These are phyloP conservation scores for Lepidotrigona ventralis DNA, from an alignment of 1,140 invertebrate genomes.

Conservation along the genomic window DNA sequence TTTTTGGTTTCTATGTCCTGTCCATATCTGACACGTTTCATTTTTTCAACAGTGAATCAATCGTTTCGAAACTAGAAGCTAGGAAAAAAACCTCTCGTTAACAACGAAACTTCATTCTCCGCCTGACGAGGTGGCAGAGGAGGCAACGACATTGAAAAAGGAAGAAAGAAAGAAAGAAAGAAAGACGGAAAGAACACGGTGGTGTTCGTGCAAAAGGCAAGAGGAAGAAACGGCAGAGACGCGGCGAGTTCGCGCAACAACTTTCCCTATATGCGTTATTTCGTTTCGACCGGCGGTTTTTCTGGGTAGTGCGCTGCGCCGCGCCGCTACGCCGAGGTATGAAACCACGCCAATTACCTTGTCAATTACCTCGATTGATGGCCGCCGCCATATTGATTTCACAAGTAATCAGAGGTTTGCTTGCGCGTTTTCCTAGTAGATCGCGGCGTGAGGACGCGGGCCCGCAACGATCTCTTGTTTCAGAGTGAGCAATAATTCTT, in stretches of 20 bases:
- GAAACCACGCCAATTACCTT: conserved; percentile 67
- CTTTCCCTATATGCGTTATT: conserved; percentile 66
- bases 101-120: too few species aligned
- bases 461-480: too few species aligned
- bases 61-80: too few species aligned
- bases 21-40: too few species aligned
- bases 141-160: neutral
- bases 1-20: too few species aligned
- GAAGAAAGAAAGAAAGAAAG: too few species aligned
- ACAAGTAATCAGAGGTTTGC: conserved; percentile 55
- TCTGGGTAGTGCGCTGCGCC: conserved; percentile 12
- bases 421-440: conserved; percentile 31
- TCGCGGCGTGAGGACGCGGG: neutral
- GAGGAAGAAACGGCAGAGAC: neutral
- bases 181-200: neutral
- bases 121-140: too few species aligned
- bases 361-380: conserved; percentile 70
- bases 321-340: conserved; percentile 45
- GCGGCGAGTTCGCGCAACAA: conserved; percentile 43
- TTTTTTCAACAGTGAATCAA: too few species aligned
- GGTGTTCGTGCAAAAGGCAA: too few species aligned
- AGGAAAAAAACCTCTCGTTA: too few species aligned
- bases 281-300: conserved; percentile 38
- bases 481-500: conserved; percentile 66
- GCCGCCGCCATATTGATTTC: conserved; percentile 66